phyloP scores from a whole-genome alignment of 2,888 invertebrate genomes.

The Mythimna vitellina region DNA sequence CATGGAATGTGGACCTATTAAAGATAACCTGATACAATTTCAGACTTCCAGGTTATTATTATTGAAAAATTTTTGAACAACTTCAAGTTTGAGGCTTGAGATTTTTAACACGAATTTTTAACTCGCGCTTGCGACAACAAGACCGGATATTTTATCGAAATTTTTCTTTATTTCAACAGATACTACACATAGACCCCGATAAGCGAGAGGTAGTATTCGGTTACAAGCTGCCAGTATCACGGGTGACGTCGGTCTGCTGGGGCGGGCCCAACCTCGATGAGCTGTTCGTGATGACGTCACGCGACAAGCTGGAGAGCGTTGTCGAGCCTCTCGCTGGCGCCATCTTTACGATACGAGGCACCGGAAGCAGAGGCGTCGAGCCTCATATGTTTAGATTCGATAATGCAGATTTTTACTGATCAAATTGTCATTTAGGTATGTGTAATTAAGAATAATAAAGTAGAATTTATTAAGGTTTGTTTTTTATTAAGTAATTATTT shows the following conservation, averaged over 20 bases:
- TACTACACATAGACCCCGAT: constrained; percentile 90
- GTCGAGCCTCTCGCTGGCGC: constrained; percentile 80
- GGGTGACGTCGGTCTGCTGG: constrained; percentile 92
- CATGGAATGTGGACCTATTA: background rate
- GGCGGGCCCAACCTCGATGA: constrained; percentile 92
- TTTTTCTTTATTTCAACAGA: constrained; percentile 75
- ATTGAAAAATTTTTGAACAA: too few species aligned
- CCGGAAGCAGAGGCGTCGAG: constrained; percentile 76
- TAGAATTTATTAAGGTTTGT: background rate
- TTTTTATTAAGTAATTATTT: too few species aligned
- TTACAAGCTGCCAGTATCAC: constrained; percentile 90
- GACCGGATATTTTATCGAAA: background rate
- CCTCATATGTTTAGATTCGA: constrained; percentile 74
- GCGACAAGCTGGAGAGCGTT: constrained; percentile 56
- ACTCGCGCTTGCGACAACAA: too few species aligned
- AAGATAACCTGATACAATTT: too few species aligned
- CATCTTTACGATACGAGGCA: constrained; percentile 79
- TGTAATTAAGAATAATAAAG: constrained; percentile 29
- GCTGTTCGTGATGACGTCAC: constrained; percentile 91
- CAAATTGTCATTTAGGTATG: constrained; percentile 35
- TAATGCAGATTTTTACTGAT: constrained; percentile 78
- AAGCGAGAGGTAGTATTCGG: constrained; percentile 82
- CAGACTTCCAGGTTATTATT: too few species aligned
- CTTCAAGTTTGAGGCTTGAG: too few species aligned
- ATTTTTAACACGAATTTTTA: too few species aligned